phyloP scores from a whole-genome alignment of 1,140 invertebrate genomes.

The Lasioglossum baleicum region DNA sequence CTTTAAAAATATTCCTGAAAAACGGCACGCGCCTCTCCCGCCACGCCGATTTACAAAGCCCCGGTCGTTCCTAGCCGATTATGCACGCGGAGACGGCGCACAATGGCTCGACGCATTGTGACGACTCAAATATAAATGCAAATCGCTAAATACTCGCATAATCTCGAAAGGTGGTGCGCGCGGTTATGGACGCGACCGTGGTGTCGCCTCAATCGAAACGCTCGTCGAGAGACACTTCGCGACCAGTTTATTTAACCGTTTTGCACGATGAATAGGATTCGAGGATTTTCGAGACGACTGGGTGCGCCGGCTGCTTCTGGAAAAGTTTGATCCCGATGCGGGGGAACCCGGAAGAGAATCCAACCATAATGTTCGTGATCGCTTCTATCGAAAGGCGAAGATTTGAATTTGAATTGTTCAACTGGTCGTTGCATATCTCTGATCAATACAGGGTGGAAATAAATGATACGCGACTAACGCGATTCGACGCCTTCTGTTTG shows the following conservation, averaged over 20 bases:
- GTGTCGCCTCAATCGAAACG: neutral
- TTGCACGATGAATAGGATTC: neutral
- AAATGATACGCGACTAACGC: too few relatives aligned
- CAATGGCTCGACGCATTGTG: conserved; percentile 26
- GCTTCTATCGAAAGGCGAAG: neutral
- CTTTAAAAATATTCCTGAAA: conserved; percentile 41
- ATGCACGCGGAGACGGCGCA: neutral
- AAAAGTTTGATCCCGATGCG: neutral
- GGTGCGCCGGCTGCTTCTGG: neutral
- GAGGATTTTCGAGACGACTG: neutral
- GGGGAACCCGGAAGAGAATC: neutral
- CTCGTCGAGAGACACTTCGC: neutral
- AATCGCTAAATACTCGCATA: conserved; percentile 56
- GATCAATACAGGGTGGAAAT: too few relatives aligned
- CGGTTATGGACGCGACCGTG: conserved; percentile 37
- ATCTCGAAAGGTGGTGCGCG: conserved; percentile 15
- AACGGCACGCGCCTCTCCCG: neutral
- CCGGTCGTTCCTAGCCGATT: conserved; percentile 4
- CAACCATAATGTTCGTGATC: neutral
- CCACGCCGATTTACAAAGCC: neutral
- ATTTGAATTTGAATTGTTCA: too few relatives aligned
- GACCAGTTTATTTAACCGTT: neutral
- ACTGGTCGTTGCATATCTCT: too few relatives aligned
- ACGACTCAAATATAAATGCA: conserved; percentile 61
- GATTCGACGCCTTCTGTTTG: too few relatives aligned